Conservation (phyloP, 2,113 vertebrate genomes). For the Gallinago paraguaiae region DNA sequence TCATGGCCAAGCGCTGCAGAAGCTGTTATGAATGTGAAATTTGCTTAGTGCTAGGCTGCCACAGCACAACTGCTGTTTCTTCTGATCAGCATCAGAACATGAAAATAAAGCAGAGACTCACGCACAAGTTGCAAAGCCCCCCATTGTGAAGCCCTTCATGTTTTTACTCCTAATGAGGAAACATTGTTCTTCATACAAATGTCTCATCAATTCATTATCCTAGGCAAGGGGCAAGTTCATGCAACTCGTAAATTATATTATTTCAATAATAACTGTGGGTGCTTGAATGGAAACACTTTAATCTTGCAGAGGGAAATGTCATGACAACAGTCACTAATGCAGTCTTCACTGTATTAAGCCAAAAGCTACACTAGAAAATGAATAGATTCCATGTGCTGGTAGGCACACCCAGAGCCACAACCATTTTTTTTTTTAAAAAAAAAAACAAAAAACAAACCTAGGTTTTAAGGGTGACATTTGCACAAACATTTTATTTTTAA, state of each 20-base stretch:
- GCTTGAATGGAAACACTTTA: conserved; percentile 30
- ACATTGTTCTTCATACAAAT: conserved; percentile 13
- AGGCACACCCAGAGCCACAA: not conserved
- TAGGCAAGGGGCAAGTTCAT: not conserved
- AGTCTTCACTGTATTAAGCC: conserved; percentile 25
- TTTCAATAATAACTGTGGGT: conserved; percentile 14
- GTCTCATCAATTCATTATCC: conserved; percentile 12
- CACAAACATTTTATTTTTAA: not conserved
- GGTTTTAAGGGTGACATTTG: not conserved
- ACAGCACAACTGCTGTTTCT: not conserved
- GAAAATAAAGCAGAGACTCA: not conserved
- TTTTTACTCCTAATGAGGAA: conserved; percentile 17
- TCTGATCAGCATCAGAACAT: not conserved
- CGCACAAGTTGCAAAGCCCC: not conserved
- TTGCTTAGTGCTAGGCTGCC: not conserved
- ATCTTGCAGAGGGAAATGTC: conserved; percentile 36
- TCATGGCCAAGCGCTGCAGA: not conserved
- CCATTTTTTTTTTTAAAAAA: not conserved
- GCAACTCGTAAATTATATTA: conserved; percentile 2
- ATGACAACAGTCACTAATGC: conserved; percentile 38
- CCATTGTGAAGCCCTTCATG: not conserved
- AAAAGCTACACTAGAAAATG: not conserved
- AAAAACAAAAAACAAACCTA: not conserved
- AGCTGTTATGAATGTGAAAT: not conserved
- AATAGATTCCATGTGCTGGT: not conserved